These are phyloP conservation scores for Acrobasis repandana DNA, from an alignment of 2,888 invertebrate genomes.

Conservation along the genomic window DNA sequence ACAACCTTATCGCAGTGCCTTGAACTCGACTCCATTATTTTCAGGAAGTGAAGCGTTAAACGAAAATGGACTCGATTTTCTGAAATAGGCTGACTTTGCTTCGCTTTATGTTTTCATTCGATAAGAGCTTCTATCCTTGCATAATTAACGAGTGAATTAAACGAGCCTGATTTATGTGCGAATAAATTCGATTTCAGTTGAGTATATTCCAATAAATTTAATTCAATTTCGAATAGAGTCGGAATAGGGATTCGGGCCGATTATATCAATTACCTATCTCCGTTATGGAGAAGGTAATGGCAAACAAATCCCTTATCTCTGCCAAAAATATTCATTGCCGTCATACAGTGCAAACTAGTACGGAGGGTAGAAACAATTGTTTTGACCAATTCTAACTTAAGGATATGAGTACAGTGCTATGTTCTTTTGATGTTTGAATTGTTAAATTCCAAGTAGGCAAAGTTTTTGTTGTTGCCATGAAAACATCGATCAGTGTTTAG, in stretches of 20 bases:
- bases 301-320: no score
- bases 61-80: constrained; percentile 39
- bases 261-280: no score
- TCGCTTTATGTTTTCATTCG: constrained; percentile 28
- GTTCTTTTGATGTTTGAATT: no score
- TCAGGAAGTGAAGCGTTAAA: constrained; percentile 48
- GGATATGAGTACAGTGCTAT: no score
- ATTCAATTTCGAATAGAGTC: background rate
- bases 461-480: no score
- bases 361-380: no score
- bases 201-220: constrained; percentile 11
- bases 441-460: no score
- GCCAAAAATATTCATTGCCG: no score
- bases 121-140: constrained; percentile 20
- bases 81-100: constrained; percentile 30
- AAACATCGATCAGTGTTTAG: no score
- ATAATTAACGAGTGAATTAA: constrained; percentile 21
- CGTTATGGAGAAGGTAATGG: no score
- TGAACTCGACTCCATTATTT: constrained; percentile 50
- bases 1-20: constrained; percentile 44
- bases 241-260: background rate
- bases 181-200: background rate
- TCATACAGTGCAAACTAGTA: no score
- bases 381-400: no score
- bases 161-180: constrained; percentile 14